These are phyloP conservation scores for Apocheima hispidaria DNA, from an alignment of 2,888 invertebrate genomes.

Conservation along the genomic window DNA sequence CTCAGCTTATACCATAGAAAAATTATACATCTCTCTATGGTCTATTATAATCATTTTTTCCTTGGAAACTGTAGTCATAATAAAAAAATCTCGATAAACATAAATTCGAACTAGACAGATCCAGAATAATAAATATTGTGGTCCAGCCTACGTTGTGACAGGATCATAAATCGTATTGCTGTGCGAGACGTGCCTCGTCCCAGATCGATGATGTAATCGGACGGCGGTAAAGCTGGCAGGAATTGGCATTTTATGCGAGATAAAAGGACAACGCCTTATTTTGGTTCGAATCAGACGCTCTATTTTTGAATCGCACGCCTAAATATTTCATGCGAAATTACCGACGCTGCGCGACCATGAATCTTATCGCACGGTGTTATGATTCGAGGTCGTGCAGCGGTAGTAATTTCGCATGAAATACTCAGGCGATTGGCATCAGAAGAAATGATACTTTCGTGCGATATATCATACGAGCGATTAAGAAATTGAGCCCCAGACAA, in stretches of 20 bases:
- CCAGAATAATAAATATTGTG: conserved; percentile 23
- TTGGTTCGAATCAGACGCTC: not conserved
- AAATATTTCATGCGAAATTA: no score
- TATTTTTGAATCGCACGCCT: not conserved
- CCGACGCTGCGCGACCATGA: no score
- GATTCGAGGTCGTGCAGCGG: no score
- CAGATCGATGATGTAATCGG: conserved; percentile 18
- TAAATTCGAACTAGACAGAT: conserved; percentile 18
- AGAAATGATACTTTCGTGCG: no score
- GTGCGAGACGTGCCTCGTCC: conserved; percentile 12
- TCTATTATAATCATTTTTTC: not conserved
- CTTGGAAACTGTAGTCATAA: not conserved
- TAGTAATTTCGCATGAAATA: no score
- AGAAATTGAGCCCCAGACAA: no score
- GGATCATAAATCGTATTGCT: conserved; percentile 22
- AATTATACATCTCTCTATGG: no score
- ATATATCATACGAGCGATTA: no score
- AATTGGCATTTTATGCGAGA: not conserved
- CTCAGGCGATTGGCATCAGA: no score
- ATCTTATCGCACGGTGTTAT: no score
- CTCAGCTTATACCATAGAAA: no score
- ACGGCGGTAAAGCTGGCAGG: conserved; percentile 3
- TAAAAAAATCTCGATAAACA: conserved; percentile 10
- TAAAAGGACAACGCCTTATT: conserved; percentile 1
- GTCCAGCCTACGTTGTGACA: conserved; percentile 15